Evolutionary conservation across 2,113 vertebrate genomes (phyloP), one percentile per base, ranked within the genome.

Genomic region (Chroicocephalus ridibundus): DNA sequence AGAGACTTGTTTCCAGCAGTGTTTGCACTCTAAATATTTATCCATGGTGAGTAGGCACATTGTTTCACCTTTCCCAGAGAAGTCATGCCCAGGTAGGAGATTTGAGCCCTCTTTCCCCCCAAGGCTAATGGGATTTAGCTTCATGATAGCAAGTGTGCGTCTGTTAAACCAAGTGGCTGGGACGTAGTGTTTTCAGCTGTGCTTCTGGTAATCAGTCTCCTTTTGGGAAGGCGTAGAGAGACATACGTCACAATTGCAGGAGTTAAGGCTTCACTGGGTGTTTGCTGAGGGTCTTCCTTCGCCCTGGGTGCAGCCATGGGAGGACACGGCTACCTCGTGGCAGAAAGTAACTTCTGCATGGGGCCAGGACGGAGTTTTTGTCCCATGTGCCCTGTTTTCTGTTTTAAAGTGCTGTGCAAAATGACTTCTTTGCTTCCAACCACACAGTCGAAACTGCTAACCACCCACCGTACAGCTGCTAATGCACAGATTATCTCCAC

Each of bases 401-500:
- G 10, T 25, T 91, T 72, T 76, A 27, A 71, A 94, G 61, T 71
- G 81, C 83, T 58, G 61, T 65, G 74, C 74, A 92, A 91, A 94
- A 86, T 54, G 0, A 54, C 61, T 93, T 80, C 42, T 90, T 55
- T 85, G 36, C 93, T 86, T 94, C 65, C 66, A 87, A 51, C 66
- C 49, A 16, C 83, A 68, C 62, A 89, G 72, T 86, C 58, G 54
- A 70, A 87, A 58, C 74, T 57, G 77, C 72, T 57, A 91, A 86
- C 91, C 91, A 93, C 88, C 91, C 96, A 94, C 94, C 0, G 31
- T 83, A 94, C 70, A 92, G 91, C 88, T 94, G 94, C 91, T 94
- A 96, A 96, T 93, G 84, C 83, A 82, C 55, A 84, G 92, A 95
- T 95, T 93, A 94, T 90, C 91, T 91, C 91, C 70, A 49, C 94